A percentile compares a stretch with the other conserved stretches of the same genome.
These are phyloP conservation scores for Lithophane semibrunnea DNA, from an alignment of 2,888 invertebrate genomes.

Conservation along the genomic window DNA sequence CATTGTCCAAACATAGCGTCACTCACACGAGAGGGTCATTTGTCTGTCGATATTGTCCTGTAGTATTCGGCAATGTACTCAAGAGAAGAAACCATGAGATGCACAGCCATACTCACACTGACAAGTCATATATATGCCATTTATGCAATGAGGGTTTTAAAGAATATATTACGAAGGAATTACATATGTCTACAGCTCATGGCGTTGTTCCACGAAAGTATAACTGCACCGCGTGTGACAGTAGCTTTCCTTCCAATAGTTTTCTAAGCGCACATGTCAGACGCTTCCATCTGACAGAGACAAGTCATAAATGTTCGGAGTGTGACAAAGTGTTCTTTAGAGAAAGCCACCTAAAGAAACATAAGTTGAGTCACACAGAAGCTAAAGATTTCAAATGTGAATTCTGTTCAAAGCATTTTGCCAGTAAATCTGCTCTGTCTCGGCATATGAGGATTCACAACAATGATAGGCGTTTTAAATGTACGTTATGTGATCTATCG, in stretches of 20 bases:
- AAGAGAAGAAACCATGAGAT: slow-evolving; percentile 82
- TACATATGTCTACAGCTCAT: slow-evolving; percentile 65
- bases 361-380: slow-evolving; percentile 82
- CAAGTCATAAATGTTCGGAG: slow-evolving; percentile 66
- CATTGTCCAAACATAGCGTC: slow-evolving; percentile 69
- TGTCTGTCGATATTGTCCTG: slow-evolving; percentile 77
- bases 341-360: slow-evolving; percentile 75
- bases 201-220: slow-evolving; percentile 12
- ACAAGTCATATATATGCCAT: slow-evolving; percentile 66
- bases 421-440: slow-evolving; percentile 74
- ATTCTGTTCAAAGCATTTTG: slow-evolving; percentile 76
- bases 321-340: slow-evolving; percentile 66
- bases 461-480: slow-evolving; percentile 69
- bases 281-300: slow-evolving; percentile 67
- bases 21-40: slow-evolving; percentile 75
- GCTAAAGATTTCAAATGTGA: slow-evolving; percentile 81
- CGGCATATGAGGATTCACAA: slow-evolving; percentile 78
- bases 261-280: slow-evolving; percentile 46
- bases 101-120: slow-evolving; percentile 70
- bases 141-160: slow-evolving; percentile 73
- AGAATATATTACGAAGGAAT: slow-evolving; percentile 64
- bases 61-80: slow-evolving; percentile 81
- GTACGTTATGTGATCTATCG: slow-evolving; percentile 65
- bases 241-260: slow-evolving; percentile 38
- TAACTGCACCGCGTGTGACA: slow-evolving; percentile 56